Base-by-base conservation (phyloP, 2,113 vertebrate species). In the Bostrychus sinensis region DNA sequence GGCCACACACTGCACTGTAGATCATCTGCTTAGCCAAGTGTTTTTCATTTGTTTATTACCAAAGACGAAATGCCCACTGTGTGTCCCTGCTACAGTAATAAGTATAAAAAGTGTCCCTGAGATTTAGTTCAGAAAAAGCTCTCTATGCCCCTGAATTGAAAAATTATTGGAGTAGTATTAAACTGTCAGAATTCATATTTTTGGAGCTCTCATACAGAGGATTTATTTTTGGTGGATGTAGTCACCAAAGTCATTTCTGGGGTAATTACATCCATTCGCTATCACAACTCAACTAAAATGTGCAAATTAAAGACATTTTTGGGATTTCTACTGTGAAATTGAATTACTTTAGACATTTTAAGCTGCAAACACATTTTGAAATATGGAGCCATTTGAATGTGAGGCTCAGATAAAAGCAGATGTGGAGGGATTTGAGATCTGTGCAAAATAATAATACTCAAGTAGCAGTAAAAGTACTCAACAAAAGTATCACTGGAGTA, bases 271-370 rank as follows among this genome's bases (percentile, higher is more conserved):
- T 51, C 26, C 48, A 30, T 51, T 51, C 25, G n/a, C 4, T 28
- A 28, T 51, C 48, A 51, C 25, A 28, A 7, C 25, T 51, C 48
- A 51, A 51, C 28, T 51, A 51, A 28, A 51, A 28, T 51, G 2
- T 28, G 23, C 25, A 8, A 28, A 28, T 14, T 17, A 11, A 51
- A 26, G 25, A 13, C 14, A 17, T n/a, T 30, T 51, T 30, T n/a
- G 25, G 25, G n/a, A 16, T 51, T 51, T 51, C 48, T 51, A 30
- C 25, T 30, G 48, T 30, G 25, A 51, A 51, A 51, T 51, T 30
- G 26, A 16, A 51, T 30, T 51, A 25, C 7, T 48, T 14, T 25
- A 19, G 42, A 11, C 22, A 10, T 45, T 45, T 45, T 10, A 45
- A 25, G n/a, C 23, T n/a, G 13, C 25, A 51, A 51, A 30, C 25